Conservation (phyloP, 2,797 vertebrate genomes). For the Sebastes nivosus region DNA sequence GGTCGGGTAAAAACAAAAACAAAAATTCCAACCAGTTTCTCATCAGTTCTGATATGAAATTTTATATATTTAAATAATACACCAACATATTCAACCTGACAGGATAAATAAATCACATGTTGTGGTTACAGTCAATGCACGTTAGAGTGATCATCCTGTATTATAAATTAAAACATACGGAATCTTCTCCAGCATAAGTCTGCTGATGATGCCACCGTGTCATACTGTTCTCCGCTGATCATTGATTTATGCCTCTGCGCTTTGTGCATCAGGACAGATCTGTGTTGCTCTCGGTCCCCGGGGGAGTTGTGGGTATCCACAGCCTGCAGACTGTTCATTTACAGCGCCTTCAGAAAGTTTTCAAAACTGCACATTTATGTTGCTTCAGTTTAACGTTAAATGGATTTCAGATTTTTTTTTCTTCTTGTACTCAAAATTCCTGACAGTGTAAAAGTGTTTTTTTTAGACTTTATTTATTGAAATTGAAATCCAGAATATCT, state of each 20-base stretch:
- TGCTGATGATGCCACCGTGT: not conserved
- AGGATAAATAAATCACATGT: not conserved
- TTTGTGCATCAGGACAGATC: conserved; percentile 3
- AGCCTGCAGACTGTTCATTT: not conserved
- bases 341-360: not conserved
- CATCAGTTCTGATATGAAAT: too few relatives aligned
- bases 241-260: conserved; percentile 5
- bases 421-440: not conserved
- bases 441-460: not conserved
- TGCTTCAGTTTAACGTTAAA: not conserved
- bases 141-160: not conserved
- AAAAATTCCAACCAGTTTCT: too few relatives aligned
- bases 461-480: not conserved
- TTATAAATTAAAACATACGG: not conserved
- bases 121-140: not conserved
- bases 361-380: not conserved
- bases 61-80: not conserved
- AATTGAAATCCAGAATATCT: conserved; percentile 1
- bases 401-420: not conserved
- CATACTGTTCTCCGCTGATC: not conserved
- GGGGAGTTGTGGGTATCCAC: not conserved
- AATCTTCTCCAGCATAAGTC: not conserved
- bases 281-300: not conserved
- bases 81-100: not conserved
- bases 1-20: too few relatives aligned